Percentiles rank a stretch among this genome's conserved stretches.
Conservation (phyloP, 2,888 invertebrate genomes). For the Stratiomys singularior region DNA sequence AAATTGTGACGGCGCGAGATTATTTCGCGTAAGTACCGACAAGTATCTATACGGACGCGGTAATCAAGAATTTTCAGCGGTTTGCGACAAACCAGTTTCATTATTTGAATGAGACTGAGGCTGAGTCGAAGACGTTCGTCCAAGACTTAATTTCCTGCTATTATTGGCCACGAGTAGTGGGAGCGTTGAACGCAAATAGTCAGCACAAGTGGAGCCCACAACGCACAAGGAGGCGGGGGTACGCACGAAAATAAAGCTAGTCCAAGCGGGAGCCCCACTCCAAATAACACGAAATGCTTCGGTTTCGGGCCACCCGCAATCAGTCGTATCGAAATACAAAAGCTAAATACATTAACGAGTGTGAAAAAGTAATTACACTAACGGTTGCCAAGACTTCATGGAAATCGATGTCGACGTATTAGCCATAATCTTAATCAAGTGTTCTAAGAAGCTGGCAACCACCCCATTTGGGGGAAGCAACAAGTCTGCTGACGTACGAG, state of each 20-base stretch:
- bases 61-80: constrained; percentile 65
- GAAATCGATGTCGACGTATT: background rate
- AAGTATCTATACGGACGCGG: constrained; percentile 65
- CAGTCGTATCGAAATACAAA: background rate
- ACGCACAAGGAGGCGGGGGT: background rate
- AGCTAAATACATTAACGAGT: background rate
- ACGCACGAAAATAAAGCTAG: background rate
- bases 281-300: background rate
- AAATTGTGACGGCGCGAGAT: constrained; percentile 60
- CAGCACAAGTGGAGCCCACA: background rate
- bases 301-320: constrained; percentile 1
- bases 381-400: background rate
- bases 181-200: constrained; percentile 6
- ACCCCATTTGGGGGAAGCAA: background rate
- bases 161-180: background rate
- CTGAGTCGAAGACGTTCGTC: background rate
- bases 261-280: background rate
- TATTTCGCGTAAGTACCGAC: constrained; percentile 65
- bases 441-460: too few relatives aligned
- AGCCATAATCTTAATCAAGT: too few relatives aligned
- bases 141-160: background rate
- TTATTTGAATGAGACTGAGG: constrained; percentile 64
- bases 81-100: constrained; percentile 63
- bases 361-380: background rate
- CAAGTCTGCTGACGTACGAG: background rate